A percentile compares a stretch with the other conserved stretches of the same genome.
Evolutionary conservation across 2,888 invertebrate species (phyloP).

Genomic region (Ennomos fuscantarius): DNA sequence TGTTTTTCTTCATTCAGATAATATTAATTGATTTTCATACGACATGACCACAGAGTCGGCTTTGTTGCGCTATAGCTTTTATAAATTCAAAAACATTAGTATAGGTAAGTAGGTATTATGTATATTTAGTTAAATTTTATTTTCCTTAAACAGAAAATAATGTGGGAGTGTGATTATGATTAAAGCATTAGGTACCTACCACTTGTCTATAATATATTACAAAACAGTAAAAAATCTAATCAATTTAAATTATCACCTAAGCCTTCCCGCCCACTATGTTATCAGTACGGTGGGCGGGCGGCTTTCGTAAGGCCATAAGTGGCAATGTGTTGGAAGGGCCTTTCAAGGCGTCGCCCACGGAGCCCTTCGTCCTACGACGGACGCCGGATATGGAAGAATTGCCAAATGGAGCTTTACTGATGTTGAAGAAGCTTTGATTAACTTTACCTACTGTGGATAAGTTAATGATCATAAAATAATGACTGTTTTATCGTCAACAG

Average conservation of each 20-base stretch:
- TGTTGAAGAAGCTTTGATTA: constrained; percentile 23
- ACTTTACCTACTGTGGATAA: constrained; percentile 5
- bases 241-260: constrained; percentile 24
- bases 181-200: constrained; percentile 11
- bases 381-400: constrained; percentile 33
- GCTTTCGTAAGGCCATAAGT: constrained; percentile 50
- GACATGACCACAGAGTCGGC: too few relatives aligned
- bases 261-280: constrained; percentile 39
- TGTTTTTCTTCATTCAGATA: too few relatives aligned
- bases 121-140: too few relatives aligned
- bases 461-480: constrained; percentile 1
- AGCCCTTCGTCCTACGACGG: constrained; percentile 30
- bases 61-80: too few relatives aligned
- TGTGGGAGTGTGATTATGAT: constrained; percentile 11
- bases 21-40: not conserved
- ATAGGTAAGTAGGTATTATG: too few relatives aligned
- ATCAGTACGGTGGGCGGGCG: constrained; percentile 41
- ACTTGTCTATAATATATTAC: constrained; percentile 12
- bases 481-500: not conserved
- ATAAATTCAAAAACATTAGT: too few relatives aligned
- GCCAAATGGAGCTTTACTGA: constrained; percentile 29
- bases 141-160: not conserved
- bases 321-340: constrained; percentile 48
- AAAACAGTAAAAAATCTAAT: constrained; percentile 18
- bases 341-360: constrained; percentile 40